These are phyloP conservation scores for Rotaria magnacalcarata DNA, from an alignment of 2,888 invertebrate genomes.

Conservation along the genomic window DNA sequence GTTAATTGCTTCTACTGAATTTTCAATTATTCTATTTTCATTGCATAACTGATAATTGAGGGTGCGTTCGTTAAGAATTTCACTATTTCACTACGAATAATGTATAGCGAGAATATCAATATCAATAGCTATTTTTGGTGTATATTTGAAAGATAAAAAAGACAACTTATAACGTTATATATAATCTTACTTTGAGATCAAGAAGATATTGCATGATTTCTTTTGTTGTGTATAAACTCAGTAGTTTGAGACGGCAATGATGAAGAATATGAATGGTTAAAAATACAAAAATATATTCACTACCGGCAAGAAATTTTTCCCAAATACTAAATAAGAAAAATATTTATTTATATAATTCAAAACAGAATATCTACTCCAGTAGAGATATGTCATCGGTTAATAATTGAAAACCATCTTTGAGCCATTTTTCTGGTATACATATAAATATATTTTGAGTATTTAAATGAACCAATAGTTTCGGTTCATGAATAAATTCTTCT, in stretches of 20 bases:
- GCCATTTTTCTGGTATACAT: not conserved
- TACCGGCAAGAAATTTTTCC: not conserved
- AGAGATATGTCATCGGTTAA: not conserved
- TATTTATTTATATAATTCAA: not conserved
- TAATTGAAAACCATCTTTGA: constrained; percentile 14
- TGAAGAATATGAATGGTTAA: not conserved
- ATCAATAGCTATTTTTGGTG: too few relatives aligned
- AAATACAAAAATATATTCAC: not conserved
- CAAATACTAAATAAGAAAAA: not conserved
- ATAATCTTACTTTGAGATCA: not conserved
- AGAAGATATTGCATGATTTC: not conserved
- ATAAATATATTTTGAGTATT: not conserved
- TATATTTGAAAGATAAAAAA: too few relatives aligned
- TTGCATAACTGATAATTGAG: too few relatives aligned
- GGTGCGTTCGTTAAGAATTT: too few relatives aligned
- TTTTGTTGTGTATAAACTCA: not conserved
- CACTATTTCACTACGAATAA: too few relatives aligned
- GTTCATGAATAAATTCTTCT: not conserved
- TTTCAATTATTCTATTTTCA: too few relatives aligned
- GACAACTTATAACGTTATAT: too few relatives aligned
- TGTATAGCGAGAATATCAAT: too few relatives aligned
- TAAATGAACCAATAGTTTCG: not conserved
- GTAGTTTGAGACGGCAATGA: not conserved
- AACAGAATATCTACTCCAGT: not conserved
- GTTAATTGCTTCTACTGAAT: too few relatives aligned